Evolutionary conservation across 2,797 vertebrate genomes (phyloP), one percentile per base, ranked within the genome.

Genomic region (Hafferia zeledoni): DNA sequence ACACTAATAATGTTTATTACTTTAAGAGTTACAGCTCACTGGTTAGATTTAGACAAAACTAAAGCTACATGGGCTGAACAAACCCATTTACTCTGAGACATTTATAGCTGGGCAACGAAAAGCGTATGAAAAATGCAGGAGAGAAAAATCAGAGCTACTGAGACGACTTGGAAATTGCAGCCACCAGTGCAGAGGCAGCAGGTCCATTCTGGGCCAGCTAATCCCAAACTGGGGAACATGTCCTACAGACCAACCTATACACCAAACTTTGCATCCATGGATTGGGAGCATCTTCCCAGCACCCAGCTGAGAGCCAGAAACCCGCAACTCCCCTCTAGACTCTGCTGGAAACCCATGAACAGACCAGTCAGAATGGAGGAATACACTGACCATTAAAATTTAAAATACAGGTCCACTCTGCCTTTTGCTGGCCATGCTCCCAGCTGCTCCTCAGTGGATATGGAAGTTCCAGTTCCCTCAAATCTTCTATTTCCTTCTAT

Each of bases 1-100:
- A 86, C 84, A 53, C 87, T 87, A 92, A 83, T 94, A 91, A 72
- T 69, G 37, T 96, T 92, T 95, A 96, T 96, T 91, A 63, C 92
- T 87, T 33, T 65, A 89, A 75, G 84, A 81, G 83, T 93, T 57
- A 68, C 63, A 80, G 67, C 91, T 89, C 0, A 0, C 76, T 78
- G 47, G 20, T 50, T 83, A 49, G 87, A 60, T 92, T 89, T 76
- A 81, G 86, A 78, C 31, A 61, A 80, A 93, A 80, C 43, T 59
- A n/a, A 64, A 72, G 65, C 80, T 55, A 33, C 41, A 30, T 2
- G 31, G 72, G 55, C 78, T 55, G 39, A 89, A 43, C 52, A 85
- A 85, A 63, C 23, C 47, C 7, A 0, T 60, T 71, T 19, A 23
- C 55, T 60, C 24, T 30, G 18, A n/a, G 43, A n/a, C 33, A 31